phyloP scores from a whole-genome alignment of 2,113 vertebrate genomes.

The Laticauda laticaudata region DNA sequence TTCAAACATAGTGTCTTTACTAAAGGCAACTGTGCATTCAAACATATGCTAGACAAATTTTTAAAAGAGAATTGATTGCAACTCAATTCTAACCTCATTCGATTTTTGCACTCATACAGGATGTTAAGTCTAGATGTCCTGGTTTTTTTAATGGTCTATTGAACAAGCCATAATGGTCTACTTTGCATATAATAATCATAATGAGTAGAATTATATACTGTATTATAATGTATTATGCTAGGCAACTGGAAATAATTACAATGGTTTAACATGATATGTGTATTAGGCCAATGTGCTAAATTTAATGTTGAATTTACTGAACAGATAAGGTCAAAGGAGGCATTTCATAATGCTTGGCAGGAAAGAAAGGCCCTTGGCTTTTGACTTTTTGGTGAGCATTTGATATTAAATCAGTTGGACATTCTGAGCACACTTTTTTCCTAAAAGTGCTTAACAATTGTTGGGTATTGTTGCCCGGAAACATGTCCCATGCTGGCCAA shows the following conservation, averaged over 20 bases:
- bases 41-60: neutral
- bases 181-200: neutral
- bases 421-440: slow-evolving; percentile 57
- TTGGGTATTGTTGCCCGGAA: neutral
- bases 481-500: neutral
- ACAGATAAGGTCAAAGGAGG: slow-evolving; percentile 26
- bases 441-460: slow-evolving; percentile 53
- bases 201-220: neutral
- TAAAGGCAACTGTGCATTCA: neutral
- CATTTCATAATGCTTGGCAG: slow-evolving; percentile 37
- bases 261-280: neutral
- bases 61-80: neutral
- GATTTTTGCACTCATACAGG: neutral
- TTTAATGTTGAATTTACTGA: neutral
- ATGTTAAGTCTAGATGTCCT: neutral
- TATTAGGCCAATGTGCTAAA: neutral
- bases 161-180: neutral
- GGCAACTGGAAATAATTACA: neutral
- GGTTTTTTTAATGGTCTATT: neutral
- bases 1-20: neutral
- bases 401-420: slow-evolving; percentile 59
- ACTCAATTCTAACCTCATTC: neutral
- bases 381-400: slow-evolving; percentile 38
- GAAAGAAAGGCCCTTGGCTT: slow-evolving; percentile 36
- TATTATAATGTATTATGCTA: neutral